phyloP scores from a whole-genome alignment of 2,113 vertebrate species.

The Myotis davidii region DNA sequence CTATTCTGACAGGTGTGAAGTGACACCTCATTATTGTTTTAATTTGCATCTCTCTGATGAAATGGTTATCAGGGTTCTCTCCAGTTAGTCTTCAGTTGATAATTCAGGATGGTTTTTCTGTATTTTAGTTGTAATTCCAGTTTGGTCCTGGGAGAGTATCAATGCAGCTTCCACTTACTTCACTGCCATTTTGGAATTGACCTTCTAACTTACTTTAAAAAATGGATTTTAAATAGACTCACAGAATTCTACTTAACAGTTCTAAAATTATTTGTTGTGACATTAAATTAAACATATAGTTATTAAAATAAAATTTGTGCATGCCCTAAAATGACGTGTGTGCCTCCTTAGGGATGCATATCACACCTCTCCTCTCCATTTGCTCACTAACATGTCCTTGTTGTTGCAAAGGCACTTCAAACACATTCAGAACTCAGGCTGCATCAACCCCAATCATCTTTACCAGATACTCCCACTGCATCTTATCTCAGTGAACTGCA shows the following conservation, averaged over 20 bases:
- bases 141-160: neutral
- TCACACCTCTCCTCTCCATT: neutral
- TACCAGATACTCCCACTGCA: neutral
- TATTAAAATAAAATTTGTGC: neutral
- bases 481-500: neutral
- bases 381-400: neutral
- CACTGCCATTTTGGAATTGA: too few relatives aligned
- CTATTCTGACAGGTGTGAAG: too few relatives aligned
- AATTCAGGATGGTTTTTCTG: too few relatives aligned
- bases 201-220: neutral
- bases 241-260: neutral
- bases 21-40: too few relatives aligned
- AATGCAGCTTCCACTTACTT: too few relatives aligned
- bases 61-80: too few relatives aligned
- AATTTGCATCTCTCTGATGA: too few relatives aligned
- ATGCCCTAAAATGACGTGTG: neutral
- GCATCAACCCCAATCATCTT: fast-evolving
- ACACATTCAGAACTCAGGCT: neutral
- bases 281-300: neutral
- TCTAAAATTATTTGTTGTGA: neutral
- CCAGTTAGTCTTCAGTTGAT: too few relatives aligned
- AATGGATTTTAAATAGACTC: neutral
- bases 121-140: too few relatives aligned
- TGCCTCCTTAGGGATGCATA: neutral
- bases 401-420: neutral